These are phyloP conservation scores for Notothenia rossii DNA, from an alignment of 2,113 vertebrate species.

Conservation along the genomic window DNA sequence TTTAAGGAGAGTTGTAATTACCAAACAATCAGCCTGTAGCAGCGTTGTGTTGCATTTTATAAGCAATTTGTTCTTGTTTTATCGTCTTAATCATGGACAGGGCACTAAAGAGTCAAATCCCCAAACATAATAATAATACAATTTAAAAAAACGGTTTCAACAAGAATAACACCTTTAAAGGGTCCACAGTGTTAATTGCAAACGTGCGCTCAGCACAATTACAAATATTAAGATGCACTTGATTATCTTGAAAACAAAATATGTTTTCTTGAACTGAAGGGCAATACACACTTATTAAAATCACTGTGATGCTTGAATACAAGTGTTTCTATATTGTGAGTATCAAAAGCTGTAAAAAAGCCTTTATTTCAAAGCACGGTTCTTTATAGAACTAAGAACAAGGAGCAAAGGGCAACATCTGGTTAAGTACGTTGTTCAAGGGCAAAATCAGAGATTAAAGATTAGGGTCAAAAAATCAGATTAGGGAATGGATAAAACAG, in stretches of 20 bases:
- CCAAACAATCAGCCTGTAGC: not conserved
- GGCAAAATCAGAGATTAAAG: conserved; percentile 35
- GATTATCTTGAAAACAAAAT: not conserved
- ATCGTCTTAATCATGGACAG: not conserved
- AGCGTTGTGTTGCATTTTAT: not conserved
- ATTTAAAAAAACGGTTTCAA: not conserved
- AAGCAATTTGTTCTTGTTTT: not conserved
- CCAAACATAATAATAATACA: not conserved
- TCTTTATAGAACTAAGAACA: not conserved
- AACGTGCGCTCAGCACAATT: not conserved
- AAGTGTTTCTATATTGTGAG: not conserved
- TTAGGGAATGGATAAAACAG: conserved; percentile 23
- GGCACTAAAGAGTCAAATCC: not conserved
- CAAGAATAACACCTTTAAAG: not conserved
- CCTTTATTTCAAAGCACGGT: not conserved
- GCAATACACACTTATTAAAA: not conserved
- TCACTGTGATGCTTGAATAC: not conserved
- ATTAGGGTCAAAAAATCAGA: conserved; percentile 52
- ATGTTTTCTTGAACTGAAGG: not conserved
- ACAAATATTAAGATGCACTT: not conserved
- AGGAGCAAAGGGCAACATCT: not conserved
- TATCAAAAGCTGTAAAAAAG: not conserved
- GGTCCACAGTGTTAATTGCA: not conserved
- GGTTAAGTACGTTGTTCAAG: not conserved
- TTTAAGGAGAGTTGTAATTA: not conserved